phyloP scores from a whole-genome alignment of 2,888 invertebrate species.

The Microctonus hyperodae region DNA sequence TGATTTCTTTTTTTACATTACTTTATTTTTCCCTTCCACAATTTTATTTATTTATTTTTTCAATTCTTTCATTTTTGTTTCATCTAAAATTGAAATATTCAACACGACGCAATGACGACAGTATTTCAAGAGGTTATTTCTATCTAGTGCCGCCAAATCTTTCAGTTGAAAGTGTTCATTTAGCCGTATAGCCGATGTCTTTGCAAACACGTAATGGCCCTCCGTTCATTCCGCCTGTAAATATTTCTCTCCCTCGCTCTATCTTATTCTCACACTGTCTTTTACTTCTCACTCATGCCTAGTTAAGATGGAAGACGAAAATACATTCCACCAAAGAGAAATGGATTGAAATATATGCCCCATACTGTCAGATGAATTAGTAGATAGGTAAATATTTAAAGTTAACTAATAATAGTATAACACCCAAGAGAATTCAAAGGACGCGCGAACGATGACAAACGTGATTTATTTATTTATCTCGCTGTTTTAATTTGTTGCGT shows the following conservation, averaged over 20 bases:
- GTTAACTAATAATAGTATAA: constrained; percentile 57
- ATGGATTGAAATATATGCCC: constrained; percentile 10
- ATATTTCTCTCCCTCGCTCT: constrained; percentile 1
- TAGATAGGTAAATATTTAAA: constrained; percentile 54
- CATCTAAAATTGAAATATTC: neutral
- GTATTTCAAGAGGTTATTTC: constrained; percentile 13
- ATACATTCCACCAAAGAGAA: constrained; percentile 17
- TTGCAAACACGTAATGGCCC: constrained; percentile 5
- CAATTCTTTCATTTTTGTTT: neutral
- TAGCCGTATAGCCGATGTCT: constrained; percentile 8
- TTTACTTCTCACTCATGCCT: constrained; percentile 14
- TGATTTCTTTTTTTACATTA: neutral
- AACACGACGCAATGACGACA: constrained; percentile 6
- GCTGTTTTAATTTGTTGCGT: neutral
- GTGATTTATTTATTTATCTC: neutral
- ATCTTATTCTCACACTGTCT: neutral
- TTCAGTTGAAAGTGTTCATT: constrained; percentile 14
- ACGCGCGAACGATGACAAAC: constrained; percentile 3
- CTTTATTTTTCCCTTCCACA: too few species aligned
- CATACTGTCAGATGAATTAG: constrained; percentile 13
- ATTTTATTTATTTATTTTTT: neutral
- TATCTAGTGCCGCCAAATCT: constrained; percentile 11
- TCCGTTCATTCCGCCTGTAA: constrained; percentile 7
- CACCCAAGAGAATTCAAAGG: constrained; percentile 5
- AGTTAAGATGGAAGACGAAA: constrained; percentile 11